Conservation (phyloP, 2,888 invertebrate genomes). For the Stictocephala bisonia region DNA sequence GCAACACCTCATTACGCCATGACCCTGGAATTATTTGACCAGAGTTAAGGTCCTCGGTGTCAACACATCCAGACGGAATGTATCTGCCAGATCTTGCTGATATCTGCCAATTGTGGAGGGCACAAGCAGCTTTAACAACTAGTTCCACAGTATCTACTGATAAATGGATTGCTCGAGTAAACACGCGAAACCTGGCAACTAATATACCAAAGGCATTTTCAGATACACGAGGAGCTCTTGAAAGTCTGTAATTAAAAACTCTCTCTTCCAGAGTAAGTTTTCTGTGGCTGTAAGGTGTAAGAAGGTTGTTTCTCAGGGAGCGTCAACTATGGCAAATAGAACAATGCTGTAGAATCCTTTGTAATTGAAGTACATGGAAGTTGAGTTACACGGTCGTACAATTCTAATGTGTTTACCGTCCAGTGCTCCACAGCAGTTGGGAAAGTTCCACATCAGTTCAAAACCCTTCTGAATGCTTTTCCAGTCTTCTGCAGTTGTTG, state of each 20-base stretch:
- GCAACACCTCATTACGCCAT: background rate
- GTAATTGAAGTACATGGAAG: conserved; percentile 57
- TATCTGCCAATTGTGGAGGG: conserved; percentile 30
- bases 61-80: conserved; percentile 18
- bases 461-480: background rate
- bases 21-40: conserved; percentile 15
- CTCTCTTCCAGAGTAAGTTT: conserved; percentile 15
- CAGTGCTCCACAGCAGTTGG: conserved; percentile 51
- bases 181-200: conserved; percentile 51
- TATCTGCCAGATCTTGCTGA: background rate
- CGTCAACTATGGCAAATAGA: conserved; percentile 57
- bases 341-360: conserved; percentile 57
- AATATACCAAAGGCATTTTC: conserved; percentile 56
- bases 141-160: background rate
- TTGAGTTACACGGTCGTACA: conserved; percentile 53
- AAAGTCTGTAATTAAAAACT: conserved; percentile 54
- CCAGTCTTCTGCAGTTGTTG: background rate
- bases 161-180: conserved; percentile 32
- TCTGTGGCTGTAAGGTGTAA: conserved; percentile 50
- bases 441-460: background rate
- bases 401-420: conserved; percentile 59
- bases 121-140: conserved; percentile 22
- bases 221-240: conserved; percentile 51
- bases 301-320: conserved; percentile 50
- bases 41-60: background rate